Percentiles rank a stretch among this genome's conserved stretches.
These are phyloP conservation scores for Tetrax tetrax DNA, from an alignment of 2,113 vertebrate species.

Conservation along the genomic window DNA sequence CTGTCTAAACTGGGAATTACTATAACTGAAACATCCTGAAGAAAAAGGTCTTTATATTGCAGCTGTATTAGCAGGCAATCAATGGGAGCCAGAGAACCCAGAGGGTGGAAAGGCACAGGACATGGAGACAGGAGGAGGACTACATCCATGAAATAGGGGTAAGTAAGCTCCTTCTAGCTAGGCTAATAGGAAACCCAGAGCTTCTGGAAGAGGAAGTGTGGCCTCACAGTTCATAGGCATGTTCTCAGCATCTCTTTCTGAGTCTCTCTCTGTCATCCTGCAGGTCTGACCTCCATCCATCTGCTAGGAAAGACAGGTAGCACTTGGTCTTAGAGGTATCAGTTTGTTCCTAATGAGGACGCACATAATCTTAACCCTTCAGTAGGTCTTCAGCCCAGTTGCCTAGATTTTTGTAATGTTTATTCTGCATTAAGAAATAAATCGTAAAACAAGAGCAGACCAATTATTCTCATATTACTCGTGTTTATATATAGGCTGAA, in stretches of 20 bases:
- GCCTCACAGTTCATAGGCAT: not conserved
- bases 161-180: not conserved
- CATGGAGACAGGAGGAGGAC: not conserved
- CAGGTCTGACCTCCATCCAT: not conserved
- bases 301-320: not conserved
- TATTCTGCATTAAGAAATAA: not conserved
- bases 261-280: not conserved
- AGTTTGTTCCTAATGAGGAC: not conserved
- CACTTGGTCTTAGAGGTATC: not conserved
- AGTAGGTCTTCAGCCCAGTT: not conserved
- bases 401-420: not conserved
- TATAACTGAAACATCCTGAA: not conserved
- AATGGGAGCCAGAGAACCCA: not conserved
- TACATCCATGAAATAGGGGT: not conserved
- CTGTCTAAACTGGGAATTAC: not conserved
- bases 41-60: not conserved
- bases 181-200: not conserved
- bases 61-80: not conserved
- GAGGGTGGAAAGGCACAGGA: not conserved
- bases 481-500: not conserved
- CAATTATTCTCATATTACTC: not conserved
- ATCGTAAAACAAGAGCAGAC: not conserved
- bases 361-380: not conserved
- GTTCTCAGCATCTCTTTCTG: not conserved
- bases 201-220: not conserved